Conservation (phyloP, 2,113 vertebrate genomes). For the Calidris pugnax region DNA sequence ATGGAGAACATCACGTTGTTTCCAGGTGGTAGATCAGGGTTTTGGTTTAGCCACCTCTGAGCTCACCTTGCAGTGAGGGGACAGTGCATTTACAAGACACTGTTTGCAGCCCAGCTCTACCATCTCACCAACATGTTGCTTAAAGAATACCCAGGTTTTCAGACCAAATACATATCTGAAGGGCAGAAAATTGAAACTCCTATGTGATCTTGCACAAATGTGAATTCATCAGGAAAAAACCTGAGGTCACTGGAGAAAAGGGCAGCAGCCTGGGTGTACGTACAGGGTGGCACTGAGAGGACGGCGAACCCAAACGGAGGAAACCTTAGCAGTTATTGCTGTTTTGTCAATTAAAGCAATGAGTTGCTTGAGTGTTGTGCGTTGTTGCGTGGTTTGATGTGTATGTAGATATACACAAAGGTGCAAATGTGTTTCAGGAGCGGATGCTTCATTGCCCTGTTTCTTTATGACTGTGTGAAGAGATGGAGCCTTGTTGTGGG, state of each 20-base stretch:
- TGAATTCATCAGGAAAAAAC: not conserved
- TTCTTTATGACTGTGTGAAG: not conserved
- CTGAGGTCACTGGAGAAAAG: not conserved
- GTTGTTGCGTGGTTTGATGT: not conserved
- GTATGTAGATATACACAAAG: not conserved
- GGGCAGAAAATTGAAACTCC: not conserved
- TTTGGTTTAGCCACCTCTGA: not conserved
- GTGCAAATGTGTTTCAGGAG: not conserved
- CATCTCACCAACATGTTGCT: rapidly evolving
- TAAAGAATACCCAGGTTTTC: rapidly evolving
- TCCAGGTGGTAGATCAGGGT: not conserved
- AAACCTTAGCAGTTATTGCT: not conserved
- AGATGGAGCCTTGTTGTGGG: not conserved
- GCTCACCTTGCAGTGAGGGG: not conserved
- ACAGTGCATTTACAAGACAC: not conserved
- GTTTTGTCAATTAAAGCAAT: not conserved
- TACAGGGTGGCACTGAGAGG: not conserved
- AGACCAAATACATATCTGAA: not conserved
- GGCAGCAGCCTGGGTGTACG: rapidly evolving
- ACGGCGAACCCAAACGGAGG: rapidly evolving
- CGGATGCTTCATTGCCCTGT: rapidly evolving
- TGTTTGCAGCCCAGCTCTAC: not conserved
- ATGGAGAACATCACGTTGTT: too few relatives aligned
- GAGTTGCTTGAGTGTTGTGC: not conserved
- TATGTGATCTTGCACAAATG: rapidly evolving